Percentiles rank a stretch among this genome's conserved stretches.
These are phyloP conservation scores for Parnassius orleans DNA, from an alignment of 2,888 invertebrate species.

Conservation along the genomic window DNA sequence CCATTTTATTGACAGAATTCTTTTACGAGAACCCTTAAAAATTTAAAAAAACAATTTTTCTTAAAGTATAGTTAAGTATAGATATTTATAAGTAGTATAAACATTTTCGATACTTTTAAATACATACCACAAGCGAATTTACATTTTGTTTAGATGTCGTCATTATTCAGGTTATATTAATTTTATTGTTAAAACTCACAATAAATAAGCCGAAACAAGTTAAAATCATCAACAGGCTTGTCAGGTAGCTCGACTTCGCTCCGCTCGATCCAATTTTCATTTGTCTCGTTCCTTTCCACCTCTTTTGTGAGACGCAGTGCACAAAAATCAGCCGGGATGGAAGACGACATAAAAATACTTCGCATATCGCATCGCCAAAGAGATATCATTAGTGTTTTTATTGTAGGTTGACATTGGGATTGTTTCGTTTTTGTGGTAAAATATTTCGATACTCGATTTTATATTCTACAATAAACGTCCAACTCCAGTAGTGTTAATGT, in stretches of 20 bases:
- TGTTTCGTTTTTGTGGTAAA: neutral
- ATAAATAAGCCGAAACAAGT: constrained; percentile 2
- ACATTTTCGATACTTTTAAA: too few species aligned
- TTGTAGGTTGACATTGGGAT: neutral
- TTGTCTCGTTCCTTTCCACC: constrained; percentile 10
- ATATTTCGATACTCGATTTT: neutral
- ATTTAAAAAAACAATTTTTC: too few species aligned
- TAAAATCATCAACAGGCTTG: constrained; percentile 14
- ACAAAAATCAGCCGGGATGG: neutral
- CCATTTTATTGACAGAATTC: too few species aligned
- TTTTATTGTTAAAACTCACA: too few species aligned
- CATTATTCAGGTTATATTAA: too few species aligned
- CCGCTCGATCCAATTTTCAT: constrained; percentile 9
- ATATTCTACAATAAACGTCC: neutral
- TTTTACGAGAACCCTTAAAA: too few species aligned
- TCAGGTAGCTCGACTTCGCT: constrained; percentile 8
- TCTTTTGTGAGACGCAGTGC: constrained; percentile 1
- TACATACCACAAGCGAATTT: too few species aligned
- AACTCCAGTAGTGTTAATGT: too few species aligned
- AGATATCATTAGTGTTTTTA: neutral
- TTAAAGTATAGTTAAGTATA: too few species aligned
- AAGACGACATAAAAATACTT: constrained; percentile 6
- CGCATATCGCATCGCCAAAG: neutral
- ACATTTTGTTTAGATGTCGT: too few species aligned
- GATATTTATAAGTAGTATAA: too few species aligned